Conservation (phyloP, 2,797 vertebrate species). For the Heteromormyrus szaboi region DNA sequence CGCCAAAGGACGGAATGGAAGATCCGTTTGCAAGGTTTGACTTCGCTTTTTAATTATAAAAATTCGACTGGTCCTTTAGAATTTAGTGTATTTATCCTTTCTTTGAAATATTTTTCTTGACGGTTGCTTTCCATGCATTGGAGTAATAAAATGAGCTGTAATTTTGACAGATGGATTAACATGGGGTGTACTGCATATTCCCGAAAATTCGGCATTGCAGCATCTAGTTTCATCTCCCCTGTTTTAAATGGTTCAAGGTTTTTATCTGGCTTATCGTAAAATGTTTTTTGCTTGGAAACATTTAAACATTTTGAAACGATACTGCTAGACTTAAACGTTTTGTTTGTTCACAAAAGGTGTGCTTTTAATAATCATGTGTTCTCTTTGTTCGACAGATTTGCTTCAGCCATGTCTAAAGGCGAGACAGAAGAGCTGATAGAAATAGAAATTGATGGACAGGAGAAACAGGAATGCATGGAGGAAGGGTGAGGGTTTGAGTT, state of each 20-base stretch:
- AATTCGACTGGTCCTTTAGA: neutral
- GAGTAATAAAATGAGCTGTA: neutral
- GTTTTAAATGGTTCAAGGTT: neutral
- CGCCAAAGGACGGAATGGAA: neutral
- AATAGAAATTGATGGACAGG: slow-evolving; percentile 95
- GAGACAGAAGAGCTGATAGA: slow-evolving; percentile 96
- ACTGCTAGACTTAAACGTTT: neutral
- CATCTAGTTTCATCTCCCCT: neutral
- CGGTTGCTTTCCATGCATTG: neutral
- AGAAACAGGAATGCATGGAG: slow-evolving; percentile 70
- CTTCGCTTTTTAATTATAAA: neutral
- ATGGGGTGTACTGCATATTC: neutral
- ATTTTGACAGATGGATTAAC: neutral
- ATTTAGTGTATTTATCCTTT: neutral
- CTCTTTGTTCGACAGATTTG: neutral
- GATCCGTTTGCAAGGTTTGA: slow-evolving; percentile 1
- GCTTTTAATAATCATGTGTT: neutral
- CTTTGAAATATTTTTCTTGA: neutral
- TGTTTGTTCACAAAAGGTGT: neutral
- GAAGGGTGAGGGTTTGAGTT: slow-evolving; percentile 56
- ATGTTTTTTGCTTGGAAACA: neutral
- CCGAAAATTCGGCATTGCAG: neutral
- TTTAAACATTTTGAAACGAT: neutral
- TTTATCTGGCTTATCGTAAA: neutral
- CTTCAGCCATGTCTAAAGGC: slow-evolving; percentile 81